phyloP scores from a whole-genome alignment of 2,797 vertebrate species.

The Remorina albescens region DNA sequence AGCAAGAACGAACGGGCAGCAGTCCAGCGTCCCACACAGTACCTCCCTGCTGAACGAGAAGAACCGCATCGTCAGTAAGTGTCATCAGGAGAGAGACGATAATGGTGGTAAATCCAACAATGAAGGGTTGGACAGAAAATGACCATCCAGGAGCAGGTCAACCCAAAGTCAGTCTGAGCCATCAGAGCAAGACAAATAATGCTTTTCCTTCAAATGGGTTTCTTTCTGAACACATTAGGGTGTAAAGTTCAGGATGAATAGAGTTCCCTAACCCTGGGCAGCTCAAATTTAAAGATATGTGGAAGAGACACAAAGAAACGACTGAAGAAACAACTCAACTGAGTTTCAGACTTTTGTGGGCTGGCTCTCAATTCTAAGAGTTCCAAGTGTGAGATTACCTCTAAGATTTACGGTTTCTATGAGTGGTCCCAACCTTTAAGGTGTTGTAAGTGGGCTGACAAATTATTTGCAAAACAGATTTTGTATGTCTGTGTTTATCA shows the following conservation, averaged over 20 bases:
- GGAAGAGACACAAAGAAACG: too few relatives aligned
- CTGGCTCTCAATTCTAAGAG: too few relatives aligned
- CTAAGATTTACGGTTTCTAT: too few relatives aligned
- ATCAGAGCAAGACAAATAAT: not conserved
- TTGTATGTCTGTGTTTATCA: slow-evolving; percentile 57
- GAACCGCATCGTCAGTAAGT: slow-evolving; percentile 88
- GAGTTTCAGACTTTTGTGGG: too few relatives aligned
- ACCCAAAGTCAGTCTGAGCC: not conserved
- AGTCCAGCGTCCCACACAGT: slow-evolving; percentile 70
- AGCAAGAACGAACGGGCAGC: slow-evolving; percentile 64
- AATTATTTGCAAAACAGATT: too few relatives aligned
- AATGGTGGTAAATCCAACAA: not conserved
- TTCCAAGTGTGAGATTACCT: too few relatives aligned
- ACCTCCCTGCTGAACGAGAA: slow-evolving; percentile 88
- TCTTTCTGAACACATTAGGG: too few relatives aligned
- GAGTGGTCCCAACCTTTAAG: too few relatives aligned
- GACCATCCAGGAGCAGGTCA: not conserved
- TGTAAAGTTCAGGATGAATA: not conserved
- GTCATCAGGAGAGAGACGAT: not conserved
- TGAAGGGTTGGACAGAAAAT: too few relatives aligned
- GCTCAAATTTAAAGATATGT: not conserved
- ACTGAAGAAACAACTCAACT: too few relatives aligned
- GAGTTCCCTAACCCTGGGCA: slow-evolving; percentile 1
- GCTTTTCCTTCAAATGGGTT: too few relatives aligned
- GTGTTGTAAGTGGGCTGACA: not conserved